Percentiles rank a stretch among this genome's conserved stretches.
phyloP scores from a whole-genome alignment of 2,113 vertebrate species.

The Eonycteris spelaea region DNA sequence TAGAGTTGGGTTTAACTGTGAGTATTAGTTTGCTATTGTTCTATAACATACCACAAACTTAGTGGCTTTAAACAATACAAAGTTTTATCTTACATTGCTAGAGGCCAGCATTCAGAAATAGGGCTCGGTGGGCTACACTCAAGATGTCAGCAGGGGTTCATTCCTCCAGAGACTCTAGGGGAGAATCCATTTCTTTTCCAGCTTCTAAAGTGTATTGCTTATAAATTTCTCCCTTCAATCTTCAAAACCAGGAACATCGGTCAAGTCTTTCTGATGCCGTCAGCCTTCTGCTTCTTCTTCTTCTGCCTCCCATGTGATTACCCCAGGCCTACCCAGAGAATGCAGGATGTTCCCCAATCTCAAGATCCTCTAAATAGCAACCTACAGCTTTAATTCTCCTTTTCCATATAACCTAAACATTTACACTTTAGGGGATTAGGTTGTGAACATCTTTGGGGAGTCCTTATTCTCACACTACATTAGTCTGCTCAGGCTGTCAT shows the following conservation, averaged over 20 bases:
- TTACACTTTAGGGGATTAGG: neutral
- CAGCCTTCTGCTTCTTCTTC: neutral
- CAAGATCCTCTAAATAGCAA: neutral
- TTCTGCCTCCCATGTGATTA: neutral
- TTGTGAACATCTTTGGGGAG: neutral
- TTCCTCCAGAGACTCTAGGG: neutral
- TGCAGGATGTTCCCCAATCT: neutral
- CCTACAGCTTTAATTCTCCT: neutral
- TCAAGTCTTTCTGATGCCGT: neutral
- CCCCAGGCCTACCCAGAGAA: too few species aligned
- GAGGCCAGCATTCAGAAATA: neutral
- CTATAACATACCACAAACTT: neutral
- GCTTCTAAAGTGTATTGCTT: neutral
- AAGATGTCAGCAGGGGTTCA: neutral
- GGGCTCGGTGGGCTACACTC: neutral
- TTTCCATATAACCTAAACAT: neutral
- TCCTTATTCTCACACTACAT: neutral
- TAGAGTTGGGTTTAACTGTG: neutral
- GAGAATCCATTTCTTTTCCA: neutral
- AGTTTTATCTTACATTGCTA: neutral
- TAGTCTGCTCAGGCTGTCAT: neutral
- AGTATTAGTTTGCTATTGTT: neutral
- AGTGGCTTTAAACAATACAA: neutral
- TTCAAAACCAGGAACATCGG: neutral
- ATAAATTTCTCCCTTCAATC: neutral